Evolutionary conservation across 2,113 vertebrate species (phyloP).

Genomic region (Solea senegalensis): DNA sequence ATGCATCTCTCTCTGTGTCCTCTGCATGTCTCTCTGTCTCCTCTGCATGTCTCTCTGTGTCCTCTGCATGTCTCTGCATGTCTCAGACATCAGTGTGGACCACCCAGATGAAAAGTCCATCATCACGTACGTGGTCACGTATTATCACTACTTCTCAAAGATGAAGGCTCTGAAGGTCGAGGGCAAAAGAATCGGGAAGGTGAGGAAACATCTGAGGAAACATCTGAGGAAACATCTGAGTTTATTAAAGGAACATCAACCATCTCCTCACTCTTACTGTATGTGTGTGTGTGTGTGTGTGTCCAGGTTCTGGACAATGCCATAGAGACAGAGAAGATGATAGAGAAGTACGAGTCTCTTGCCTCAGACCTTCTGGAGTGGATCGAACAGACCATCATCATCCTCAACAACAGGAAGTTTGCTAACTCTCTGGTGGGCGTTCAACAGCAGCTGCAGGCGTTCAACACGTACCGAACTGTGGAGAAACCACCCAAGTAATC

Average conservation of each 20-base stretch:
- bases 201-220: conserved; percentile 42
- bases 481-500: conserved; percentile 96
- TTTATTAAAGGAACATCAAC: too few relatives aligned
- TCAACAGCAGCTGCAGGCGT: conserved; percentile 96
- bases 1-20: too few relatives aligned
- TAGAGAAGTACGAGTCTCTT: conserved; percentile 97
- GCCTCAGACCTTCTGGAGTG: conserved; percentile 97
- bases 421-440: conserved; percentile 97
- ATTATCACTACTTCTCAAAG: conserved; percentile 99
- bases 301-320: conserved; percentile 95
- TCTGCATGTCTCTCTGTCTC: too few relatives aligned
- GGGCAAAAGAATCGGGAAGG: conserved; percentile 98
- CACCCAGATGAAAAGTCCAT: conserved; percentile 98
- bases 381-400: conserved; percentile 99
- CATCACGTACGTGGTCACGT: conserved; percentile 97
- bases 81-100: conserved; percentile 93
- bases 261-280: neutral
- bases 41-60: too few relatives aligned
- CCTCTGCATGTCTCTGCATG: conserved; percentile 14
- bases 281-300: neutral
- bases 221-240: too few relatives aligned
- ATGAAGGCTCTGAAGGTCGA: conserved; percentile 99
- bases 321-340: conserved; percentile 98
- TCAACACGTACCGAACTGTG: conserved; percentile 88
- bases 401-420: conserved; percentile 98